Evolutionary conservation across 2,113 vertebrate species (phyloP), one percentile per base, ranked within the genome.

Genomic region (Peromyscus polionotus): DNA sequence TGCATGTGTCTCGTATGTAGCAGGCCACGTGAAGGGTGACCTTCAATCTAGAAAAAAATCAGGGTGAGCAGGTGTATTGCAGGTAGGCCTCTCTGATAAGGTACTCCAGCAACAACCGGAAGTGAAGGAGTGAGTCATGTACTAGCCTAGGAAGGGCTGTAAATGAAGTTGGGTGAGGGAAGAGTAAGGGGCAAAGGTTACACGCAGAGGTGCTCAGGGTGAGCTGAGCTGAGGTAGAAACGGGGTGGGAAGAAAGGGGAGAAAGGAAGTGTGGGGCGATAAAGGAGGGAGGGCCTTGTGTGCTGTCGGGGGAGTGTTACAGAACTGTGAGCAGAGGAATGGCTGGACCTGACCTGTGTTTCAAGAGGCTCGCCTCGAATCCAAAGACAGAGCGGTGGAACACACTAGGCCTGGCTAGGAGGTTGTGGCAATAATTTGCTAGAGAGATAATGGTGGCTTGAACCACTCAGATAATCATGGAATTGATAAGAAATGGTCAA

Each of bases 11-110:
- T 80, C 70, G 88, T 63, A 94, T 83, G 20, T 88, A n/a, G 33
- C 57, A 65, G 75, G 63, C 91, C 54, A 48, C 42, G 51, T n/a
- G 36, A n/a, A 73, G 80, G 45, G 42, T 59, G 45, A 94, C 65
- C 77, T 94, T 94, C 42, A 61, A 4, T 68, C 26, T 68, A 88
- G 92, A 77, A 96, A 76, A 61, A 80, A 91, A 77, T 17, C 59
- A 45, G 14, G 73, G n/a, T 54, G 75, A 80, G n/a, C 36, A 92
- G 68, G 24, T 31, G 7, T 76, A 14, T 68, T 95, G 33, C 16
- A 20, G 31, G 48, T 93, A 70, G 3, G 4, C 8, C 51, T 89
- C 54, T 95, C 91, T 88, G 88, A 63, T 88, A 84, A 96, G 54
- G 88, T 79, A 48, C 59, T 70, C 95, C 54, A 79, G 59, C 28